Conservation (phyloP, 1,140 invertebrate species). For the Euura lappo region DNA sequence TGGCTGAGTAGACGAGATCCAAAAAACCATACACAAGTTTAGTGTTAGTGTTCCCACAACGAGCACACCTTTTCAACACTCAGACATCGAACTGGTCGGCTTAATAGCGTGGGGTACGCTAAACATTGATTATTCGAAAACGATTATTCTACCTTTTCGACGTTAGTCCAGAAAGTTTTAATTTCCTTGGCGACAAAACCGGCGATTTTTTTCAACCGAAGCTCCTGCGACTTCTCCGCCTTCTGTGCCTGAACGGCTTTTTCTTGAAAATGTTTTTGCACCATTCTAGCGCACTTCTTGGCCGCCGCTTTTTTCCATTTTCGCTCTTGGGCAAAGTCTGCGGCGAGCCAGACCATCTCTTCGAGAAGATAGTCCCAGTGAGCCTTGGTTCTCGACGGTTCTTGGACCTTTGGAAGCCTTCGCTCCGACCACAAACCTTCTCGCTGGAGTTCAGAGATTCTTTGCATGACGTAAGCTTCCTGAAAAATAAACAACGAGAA, state of each 20-base stretch:
- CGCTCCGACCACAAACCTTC: slow-evolving; percentile 94
- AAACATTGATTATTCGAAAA: slow-evolving; percentile 8
- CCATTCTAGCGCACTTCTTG: slow-evolving; percentile 90
- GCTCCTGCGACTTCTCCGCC: slow-evolving; percentile 91
- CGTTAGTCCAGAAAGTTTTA: slow-evolving; percentile 94
- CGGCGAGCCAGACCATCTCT: slow-evolving; percentile 98
- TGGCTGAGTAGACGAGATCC: slow-evolving; percentile 25
- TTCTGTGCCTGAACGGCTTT: slow-evolving; percentile 87
- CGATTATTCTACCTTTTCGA: slow-evolving; percentile 78
- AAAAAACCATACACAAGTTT: slow-evolving; percentile 33
- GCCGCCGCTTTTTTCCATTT: slow-evolving; percentile 97
- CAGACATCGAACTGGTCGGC: slow-evolving; percentile 52
- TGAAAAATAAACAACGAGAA: slow-evolving; percentile 32
- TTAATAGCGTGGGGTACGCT: slow-evolving; percentile 57
- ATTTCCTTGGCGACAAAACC: slow-evolving; percentile 92
- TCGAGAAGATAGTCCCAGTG: slow-evolving; percentile 99
- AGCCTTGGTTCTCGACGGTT: slow-evolving; percentile 87
- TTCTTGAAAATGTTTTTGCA: slow-evolving; percentile 96
- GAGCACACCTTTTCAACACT: slow-evolving; percentile 56
- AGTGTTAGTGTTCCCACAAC: slow-evolving; percentile 58
- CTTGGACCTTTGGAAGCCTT: slow-evolving; percentile 90
- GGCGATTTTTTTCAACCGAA: slow-evolving; percentile 86
- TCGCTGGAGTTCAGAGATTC: slow-evolving; percentile 85
- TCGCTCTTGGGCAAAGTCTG: slow-evolving; percentile 96
- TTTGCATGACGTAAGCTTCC: slow-evolving; percentile 93